Evolutionary conservation across 1,140 invertebrate species (phyloP).

Genomic region (Macrosteles quadrilineatus): DNA sequence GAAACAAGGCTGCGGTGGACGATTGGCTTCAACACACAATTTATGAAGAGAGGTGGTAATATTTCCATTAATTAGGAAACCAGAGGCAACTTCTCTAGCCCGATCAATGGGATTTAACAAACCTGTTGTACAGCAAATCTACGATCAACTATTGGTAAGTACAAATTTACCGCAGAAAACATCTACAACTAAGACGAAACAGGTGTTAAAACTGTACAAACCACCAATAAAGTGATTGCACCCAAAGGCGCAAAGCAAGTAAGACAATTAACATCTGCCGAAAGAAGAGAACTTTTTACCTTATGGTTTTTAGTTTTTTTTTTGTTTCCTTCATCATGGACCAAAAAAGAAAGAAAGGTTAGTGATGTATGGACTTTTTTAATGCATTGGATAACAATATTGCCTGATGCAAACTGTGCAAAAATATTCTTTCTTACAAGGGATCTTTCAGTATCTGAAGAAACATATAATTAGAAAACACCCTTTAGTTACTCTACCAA

Average conservation of each 20-base stretch:
- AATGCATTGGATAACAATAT: no score
- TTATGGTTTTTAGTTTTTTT: no score
- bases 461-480: not conserved
- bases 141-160: not conserved
- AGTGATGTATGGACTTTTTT: no score
- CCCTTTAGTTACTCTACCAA: not conserved
- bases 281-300: constrained; percentile 43
- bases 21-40: constrained; percentile 8
- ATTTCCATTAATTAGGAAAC: constrained; percentile 14
- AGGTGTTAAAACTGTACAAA: constrained; percentile 52
- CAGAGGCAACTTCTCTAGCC: not conserved
- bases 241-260: constrained; percentile 46
- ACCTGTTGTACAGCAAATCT: constrained; percentile 2
- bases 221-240: constrained; percentile 49
- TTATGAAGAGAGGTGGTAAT: constrained; percentile 11
- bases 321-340: no score
- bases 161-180: constrained; percentile 45
- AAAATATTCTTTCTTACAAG: no score
- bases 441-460: not conserved
- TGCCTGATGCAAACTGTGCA: no score
- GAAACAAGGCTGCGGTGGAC: not conserved
- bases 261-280: constrained; percentile 47
- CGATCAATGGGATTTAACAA: not conserved
- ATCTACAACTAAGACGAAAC: constrained; percentile 53
- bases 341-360: no score